Conservation (phyloP, 2,888 invertebrate genomes). For the Podabrus alpinus region DNA sequence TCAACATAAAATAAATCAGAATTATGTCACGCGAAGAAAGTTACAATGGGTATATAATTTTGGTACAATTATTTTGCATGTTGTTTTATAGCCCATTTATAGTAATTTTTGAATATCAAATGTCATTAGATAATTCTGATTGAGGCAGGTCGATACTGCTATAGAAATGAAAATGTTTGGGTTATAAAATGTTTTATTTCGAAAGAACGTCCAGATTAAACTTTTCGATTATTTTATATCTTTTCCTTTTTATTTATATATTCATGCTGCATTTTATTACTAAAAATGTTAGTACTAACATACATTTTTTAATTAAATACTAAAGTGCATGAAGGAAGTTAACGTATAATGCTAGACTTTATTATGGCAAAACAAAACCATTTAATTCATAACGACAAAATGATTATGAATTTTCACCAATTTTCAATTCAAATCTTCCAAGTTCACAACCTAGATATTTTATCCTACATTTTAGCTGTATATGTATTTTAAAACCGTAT, state of each 20-base stretch:
- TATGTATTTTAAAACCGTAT: not conserved
- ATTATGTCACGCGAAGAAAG: not conserved
- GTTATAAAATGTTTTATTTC: not conserved
- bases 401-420: not conserved
- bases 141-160: not conserved
- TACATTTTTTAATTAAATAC: not conserved
- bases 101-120: not conserved
- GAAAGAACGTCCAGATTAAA: not conserved
- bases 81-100: constrained; percentile 11
- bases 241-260: not conserved
- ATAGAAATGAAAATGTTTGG: not conserved
- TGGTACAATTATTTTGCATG: constrained; percentile 34
- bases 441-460: not conserved
- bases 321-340: not conserved
- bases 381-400: not conserved
- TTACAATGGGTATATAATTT: constrained; percentile 25
- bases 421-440: not conserved
- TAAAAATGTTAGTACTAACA: not conserved
- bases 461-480: not conserved
- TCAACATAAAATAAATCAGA: not conserved
- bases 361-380: not conserved
- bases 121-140: not conserved
- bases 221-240: not conserved
- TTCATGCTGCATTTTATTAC: not conserved
- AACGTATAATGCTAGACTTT: not conserved